Evolutionary conservation across 1,140 invertebrate species (phyloP), one percentile per base, ranked within the genome.

Genomic region (Nylanderia fulva): DNA sequence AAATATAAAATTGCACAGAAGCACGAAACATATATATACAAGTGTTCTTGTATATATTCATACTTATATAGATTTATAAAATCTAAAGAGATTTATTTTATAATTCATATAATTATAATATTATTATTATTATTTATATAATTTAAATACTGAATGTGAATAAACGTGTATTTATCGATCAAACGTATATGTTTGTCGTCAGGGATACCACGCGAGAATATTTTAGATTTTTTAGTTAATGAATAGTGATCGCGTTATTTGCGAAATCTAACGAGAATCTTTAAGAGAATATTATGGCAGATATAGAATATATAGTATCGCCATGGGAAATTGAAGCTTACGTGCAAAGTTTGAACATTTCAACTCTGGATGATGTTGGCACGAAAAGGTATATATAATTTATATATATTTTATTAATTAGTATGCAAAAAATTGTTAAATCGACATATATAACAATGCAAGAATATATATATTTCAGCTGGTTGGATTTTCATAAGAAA

Each of bases 401-500:
- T 60, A 71, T 11, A 8, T 64, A 71, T 69, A 33, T 45, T 11
- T 69, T 48, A 48, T 48, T 33, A 18, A 18, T 72, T 36, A 71
- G 56, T 52, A 9, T 52, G 83, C 68, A 68, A n/a, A n/a, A n/a
- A n/a, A n/a, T n/a, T 7, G 4, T 24, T 58, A 72, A 54, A 27
- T 75, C 21, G 24, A 76, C 29, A 33, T 3, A 3, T 80, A 33
- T 71, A 79, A 64, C 77, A 52, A 86, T 74, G 77, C 56, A 54
- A 1, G 60, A 48, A 60, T 89, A 29, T 60, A 60, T 89, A 29
- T 60, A 29, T 93, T 93, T 54, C 52, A 96, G 97, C 64, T 98
- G 97, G 97, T 94, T 97, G 56, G 97, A 98, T 89, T 96, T 96
- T 93, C 97, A 98, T 88, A 96, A 97, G 90, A 95, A 96, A 86